Evolutionary conservation across 2,888 invertebrate species (phyloP).

Genomic region (Athetis lepigone): DNA sequence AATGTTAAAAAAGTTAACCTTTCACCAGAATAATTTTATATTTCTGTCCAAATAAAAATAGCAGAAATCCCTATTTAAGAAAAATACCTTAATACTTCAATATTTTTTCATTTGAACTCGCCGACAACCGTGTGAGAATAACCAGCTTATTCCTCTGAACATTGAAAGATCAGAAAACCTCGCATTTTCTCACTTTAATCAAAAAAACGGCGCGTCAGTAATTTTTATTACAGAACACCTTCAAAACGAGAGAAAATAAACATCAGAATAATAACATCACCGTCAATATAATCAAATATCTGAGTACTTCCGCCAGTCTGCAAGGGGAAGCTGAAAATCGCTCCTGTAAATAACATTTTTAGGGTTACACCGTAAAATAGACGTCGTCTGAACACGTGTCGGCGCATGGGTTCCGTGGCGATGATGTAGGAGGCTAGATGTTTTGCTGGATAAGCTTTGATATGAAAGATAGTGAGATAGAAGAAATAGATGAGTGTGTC

Average conservation of each 20-base stretch:
- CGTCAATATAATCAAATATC: slow-evolving; percentile 66
- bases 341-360: slow-evolving; percentile 81
- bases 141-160: slow-evolving; percentile 7
- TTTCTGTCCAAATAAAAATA: background rate
- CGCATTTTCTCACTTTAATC: slow-evolving; percentile 29
- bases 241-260: slow-evolving; percentile 53
- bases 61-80: background rate
- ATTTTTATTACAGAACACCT: slow-evolving; percentile 37
- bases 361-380: slow-evolving; percentile 76
- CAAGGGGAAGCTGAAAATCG: slow-evolving; percentile 75
- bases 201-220: slow-evolving; percentile 38
- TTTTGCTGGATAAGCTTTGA: too few relatives aligned
- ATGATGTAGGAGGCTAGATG: slow-evolving; percentile 42
- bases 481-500: too few relatives aligned
- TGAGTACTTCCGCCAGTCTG: slow-evolving; percentile 66
- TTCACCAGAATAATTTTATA: too few relatives aligned
- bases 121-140: slow-evolving; percentile 8
- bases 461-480: too few relatives aligned
- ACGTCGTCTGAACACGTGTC: slow-evolving; percentile 75
- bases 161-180: slow-evolving; percentile 9
- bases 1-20: too few relatives aligned
- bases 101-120: background rate
- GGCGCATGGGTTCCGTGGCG: slow-evolving; percentile 61
- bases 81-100: background rate
- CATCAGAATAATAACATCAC: slow-evolving; percentile 56